Evolutionary conservation across 2,797 vertebrate species (phyloP).

Genomic region (Malurus splendens): DNA sequence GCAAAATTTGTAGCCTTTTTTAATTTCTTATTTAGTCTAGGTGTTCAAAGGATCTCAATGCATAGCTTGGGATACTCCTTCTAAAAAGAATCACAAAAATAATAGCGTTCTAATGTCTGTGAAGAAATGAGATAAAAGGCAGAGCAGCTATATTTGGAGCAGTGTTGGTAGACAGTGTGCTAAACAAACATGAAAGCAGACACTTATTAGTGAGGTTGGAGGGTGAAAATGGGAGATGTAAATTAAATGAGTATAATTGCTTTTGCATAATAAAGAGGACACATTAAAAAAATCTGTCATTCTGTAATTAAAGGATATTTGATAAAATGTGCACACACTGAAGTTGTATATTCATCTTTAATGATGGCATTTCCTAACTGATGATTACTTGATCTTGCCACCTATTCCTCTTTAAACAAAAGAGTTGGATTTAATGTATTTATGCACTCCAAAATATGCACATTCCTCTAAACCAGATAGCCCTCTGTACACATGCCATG

Average conservation of each 20-base stretch:
- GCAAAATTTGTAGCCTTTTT: neutral
- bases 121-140: neutral
- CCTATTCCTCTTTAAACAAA: neutral
- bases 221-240: neutral
- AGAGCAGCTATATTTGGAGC: neutral
- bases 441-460: neutral
- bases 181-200: neutral
- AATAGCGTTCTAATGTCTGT: neutral
- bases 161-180: neutral
- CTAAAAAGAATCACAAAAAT: neutral
- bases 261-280: neutral
- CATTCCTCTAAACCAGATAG: neutral
- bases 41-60: neutral
- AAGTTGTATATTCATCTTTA: neutral
- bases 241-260: neutral
- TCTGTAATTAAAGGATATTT: constrained; percentile 7
- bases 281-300: neutral
- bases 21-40: neutral
- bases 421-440: neutral
- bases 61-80: neutral
- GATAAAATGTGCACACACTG: neutral
- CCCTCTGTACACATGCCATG: neutral
- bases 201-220: neutral
- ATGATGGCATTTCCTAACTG: neutral
- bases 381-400: neutral